Evolutionary conservation across 2,888 invertebrate species (phyloP), one percentile per base, ranked within the genome.

Genomic region (Platycheirus albimanus): DNA sequence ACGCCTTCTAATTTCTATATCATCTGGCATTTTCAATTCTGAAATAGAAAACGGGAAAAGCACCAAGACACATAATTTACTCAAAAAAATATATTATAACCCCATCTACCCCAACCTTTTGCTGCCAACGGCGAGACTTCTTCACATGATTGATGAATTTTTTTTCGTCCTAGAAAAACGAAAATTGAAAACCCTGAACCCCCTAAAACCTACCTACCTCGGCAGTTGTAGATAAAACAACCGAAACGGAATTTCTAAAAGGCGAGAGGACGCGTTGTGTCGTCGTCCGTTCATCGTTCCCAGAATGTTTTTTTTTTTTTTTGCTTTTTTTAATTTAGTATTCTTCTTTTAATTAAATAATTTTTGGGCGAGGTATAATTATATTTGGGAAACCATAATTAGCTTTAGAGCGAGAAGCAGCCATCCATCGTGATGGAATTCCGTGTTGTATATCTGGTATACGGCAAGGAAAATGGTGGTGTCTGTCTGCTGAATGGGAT

Each of bases 291-390:
- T n/a, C 38, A 41, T 41, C 38, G n/a, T 41, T 41, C 8, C 13
- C 13, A 41, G 5, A 41, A 10, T 30, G 1, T 19, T 30, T 33
- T 20, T 36, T n/a, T 15, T 36, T 52, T 33, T 33, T 33, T 41
- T 58, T 41, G 24, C 6, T 33, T 33, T n/a, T n/a, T n/a, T n/a
- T n/a, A n/a, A n/a, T n/a, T n/a, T n/a, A n/a, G n/a, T n/a, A 28
- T 30, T 30, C 13, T 58, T 72, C 56, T 80, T 75, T 80, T 75
- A 81, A 75, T 81, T 75, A 81, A 76, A 71, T 75, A 70, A 70
- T 71, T 81, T 76, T 71, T 81, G 80, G 75, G 80, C 45, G 80
- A 71, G 80, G 80, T 75, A 81, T 75, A 80, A 75, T 80, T 80
- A 80, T 80, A 75, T 75, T 80, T 80, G 75, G 28, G 28, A 49